These are phyloP conservation scores for Myiopsitta monachus DNA, from an alignment of 2,113 vertebrate genomes.

Conservation along the genomic window DNA sequence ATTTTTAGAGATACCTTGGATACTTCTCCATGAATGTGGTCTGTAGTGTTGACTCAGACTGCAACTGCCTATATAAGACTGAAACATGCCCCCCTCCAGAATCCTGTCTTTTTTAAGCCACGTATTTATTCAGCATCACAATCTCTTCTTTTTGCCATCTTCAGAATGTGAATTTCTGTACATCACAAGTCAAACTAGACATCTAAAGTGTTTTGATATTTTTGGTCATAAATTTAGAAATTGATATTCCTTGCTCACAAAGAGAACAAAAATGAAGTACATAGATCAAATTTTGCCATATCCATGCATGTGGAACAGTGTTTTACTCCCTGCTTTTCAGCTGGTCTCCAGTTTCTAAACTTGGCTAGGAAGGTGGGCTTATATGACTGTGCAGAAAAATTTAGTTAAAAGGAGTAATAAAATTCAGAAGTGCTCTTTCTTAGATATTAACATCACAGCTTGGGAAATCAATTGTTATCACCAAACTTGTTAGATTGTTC, in stretches of 20 bases:
- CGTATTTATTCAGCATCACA: neutral
- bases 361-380: neutral
- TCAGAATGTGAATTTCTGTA: neutral
- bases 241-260: neutral
- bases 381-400: neutral
- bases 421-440: neutral
- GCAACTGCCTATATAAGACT: neutral
- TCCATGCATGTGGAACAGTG: neutral
- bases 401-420: neutral
- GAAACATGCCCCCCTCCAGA: neutral
- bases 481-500: neutral
- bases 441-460: neutral
- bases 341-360: neutral
- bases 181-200: neutral
- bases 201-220: neutral
- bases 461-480: neutral
- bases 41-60: neutral
- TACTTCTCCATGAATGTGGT: accelerated
- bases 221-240: neutral
- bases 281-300: neutral
- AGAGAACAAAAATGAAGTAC: neutral
- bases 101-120: neutral
- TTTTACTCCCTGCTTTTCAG: neutral
- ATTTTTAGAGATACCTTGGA: neutral
- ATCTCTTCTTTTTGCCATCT: neutral